Evolutionary conservation across 2,113 vertebrate species (phyloP).

Genomic region (Sminthopsis crassicaudata): DNA sequence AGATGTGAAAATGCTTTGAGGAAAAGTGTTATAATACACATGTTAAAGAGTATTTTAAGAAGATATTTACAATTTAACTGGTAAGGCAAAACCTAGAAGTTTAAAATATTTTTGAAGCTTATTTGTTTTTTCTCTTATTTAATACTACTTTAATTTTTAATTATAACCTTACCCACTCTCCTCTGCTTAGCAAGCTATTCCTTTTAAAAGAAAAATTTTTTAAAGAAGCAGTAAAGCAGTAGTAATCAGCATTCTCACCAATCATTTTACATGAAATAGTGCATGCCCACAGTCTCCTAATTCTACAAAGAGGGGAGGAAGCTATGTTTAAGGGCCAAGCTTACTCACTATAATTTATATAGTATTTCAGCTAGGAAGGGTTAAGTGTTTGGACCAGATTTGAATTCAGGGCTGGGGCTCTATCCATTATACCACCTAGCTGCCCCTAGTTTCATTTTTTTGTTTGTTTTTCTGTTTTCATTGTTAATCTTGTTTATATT

Average conservation of each 20-base stretch:
- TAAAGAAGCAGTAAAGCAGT: background rate
- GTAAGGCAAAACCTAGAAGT: background rate
- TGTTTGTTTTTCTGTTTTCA: background rate
- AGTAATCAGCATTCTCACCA: background rate
- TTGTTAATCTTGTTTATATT: background rate
- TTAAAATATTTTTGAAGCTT: background rate
- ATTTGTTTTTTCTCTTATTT: background rate
- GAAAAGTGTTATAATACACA: background rate
- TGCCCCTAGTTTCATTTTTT: background rate
- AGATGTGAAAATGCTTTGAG: background rate
- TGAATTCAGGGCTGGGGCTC: too few relatives aligned
- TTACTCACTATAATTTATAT: too few relatives aligned
- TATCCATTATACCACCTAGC: too few relatives aligned
- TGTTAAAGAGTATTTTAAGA: background rate
- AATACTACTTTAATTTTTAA: background rate
- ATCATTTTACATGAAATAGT: too few relatives aligned
- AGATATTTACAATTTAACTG: background rate
- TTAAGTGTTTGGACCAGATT: too few relatives aligned
- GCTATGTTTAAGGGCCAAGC: background rate
- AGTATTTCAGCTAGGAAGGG: too few relatives aligned
- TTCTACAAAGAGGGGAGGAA: background rate
- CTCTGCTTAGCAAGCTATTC: background rate
- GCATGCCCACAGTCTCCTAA: too few relatives aligned
- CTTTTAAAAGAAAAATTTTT: background rate
- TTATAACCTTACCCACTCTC: background rate